These are phyloP conservation scores for Urosaurus nigricauda DNA, from an alignment of 2,797 vertebrate species.

Conservation along the genomic window DNA sequence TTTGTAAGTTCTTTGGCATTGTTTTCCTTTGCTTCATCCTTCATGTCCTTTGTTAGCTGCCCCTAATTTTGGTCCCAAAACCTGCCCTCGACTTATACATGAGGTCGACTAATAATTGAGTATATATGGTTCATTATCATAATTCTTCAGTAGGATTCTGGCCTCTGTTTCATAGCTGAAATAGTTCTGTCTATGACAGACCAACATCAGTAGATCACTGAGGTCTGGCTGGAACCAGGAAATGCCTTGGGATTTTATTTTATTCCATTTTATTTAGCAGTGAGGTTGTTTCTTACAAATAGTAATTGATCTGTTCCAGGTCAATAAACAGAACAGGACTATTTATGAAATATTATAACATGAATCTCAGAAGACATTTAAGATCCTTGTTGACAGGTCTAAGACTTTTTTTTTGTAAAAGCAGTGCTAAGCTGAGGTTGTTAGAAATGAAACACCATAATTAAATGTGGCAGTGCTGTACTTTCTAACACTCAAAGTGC, in stretches of 20 bases:
- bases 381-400: background rate
- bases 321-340: background rate
- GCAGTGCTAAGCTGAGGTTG: constrained; percentile 9
- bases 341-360: background rate
- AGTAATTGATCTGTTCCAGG: background rate
- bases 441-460: constrained; percentile 49
- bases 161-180: background rate
- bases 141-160: background rate
- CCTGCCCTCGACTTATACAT: too few species aligned
- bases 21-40: too few species aligned
- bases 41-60: too few species aligned
- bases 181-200: background rate
- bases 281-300: background rate
- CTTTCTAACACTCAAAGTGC: constrained; percentile 1
- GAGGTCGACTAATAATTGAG: too few species aligned
- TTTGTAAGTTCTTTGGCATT: too few species aligned
- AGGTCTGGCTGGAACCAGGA: background rate
- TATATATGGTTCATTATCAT: too few species aligned
- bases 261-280: background rate
- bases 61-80: too few species aligned
- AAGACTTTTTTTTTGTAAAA: constrained; percentile 50
- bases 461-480: constrained; percentile 33
- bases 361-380: background rate
- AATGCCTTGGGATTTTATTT: background rate
- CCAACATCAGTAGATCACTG: background rate